Evolutionary conservation across 1,140 invertebrate species (phyloP).

Genomic region (Pseudomyrmex gracilis): DNA sequence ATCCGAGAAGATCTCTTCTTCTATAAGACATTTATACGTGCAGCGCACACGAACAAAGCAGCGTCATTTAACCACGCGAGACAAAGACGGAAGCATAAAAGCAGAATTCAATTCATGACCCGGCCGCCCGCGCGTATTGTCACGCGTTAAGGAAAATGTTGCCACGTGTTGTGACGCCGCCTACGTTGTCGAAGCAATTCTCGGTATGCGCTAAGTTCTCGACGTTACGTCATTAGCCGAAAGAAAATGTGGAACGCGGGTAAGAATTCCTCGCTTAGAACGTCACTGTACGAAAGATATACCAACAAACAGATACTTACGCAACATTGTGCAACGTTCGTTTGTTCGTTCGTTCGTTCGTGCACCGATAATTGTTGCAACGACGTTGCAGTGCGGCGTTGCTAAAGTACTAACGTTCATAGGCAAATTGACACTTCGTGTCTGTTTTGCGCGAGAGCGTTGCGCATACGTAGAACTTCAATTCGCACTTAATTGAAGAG

Average conservation of each 20-base stretch:
- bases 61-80: constrained; percentile 31
- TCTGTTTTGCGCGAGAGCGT: neutral
- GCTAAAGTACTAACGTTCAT: neutral
- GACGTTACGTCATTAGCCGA: constrained; percentile 1
- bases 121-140: constrained; percentile 1
- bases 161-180: neutral
- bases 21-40: constrained; percentile 3
- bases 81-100: constrained; percentile 4
- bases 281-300: neutral
- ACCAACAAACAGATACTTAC: constrained; percentile 23
- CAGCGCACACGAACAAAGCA: constrained; percentile 35
- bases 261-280: constrained; percentile 54
- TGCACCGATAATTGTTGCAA: constrained; percentile 33
- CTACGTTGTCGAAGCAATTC: constrained; percentile 3
- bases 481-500: neutral
- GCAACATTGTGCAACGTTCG: constrained; percentile 57
- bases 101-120: constrained; percentile 30
- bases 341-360: neutral
- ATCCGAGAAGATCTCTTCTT: neutral
- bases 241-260: constrained; percentile 36
- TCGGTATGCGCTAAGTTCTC: constrained; percentile 21
- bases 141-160: constrained; percentile 11
- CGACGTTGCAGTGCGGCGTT: constrained; percentile 18
- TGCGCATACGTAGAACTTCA: neutral
- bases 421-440: constrained; percentile 1